Evolutionary conservation across 2,797 vertebrate species (phyloP), one percentile per base, ranked within the genome.

Genomic region (Phrynocephalus guinanensis): DNA sequence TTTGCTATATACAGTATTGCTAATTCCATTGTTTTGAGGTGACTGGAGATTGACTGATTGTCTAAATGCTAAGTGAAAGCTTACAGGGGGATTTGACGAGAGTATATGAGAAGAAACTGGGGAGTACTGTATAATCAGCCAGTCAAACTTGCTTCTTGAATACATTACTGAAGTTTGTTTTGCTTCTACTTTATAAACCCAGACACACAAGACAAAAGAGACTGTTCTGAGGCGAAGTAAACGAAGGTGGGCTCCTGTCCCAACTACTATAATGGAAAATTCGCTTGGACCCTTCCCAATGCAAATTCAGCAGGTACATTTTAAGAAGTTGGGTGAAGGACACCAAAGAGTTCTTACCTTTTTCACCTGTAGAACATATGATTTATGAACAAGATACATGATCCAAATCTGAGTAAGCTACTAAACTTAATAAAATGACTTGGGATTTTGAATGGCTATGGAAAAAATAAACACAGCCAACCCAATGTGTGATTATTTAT

Each of bases 221-320:
- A 83, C 79, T 5, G 0, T 96, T 60, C 96, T 98, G 83, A 97
- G 33, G 83, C 96, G 98, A 76, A 94, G 84, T 82, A 99, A 99
- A 92, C 97, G 98, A 91, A 96, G 96, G 3, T 99, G 98, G 98
- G 95, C 96, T 2, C 97, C 97, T 56, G 96, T 97, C 76, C 98
- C 98, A 0, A 95, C 98, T 1, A 94, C 94, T 28, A 89, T 98
- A 79, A 50, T 95, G 44, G 98, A 99, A 91, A 98, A 98, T 70
- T 92, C 93, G 0, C 0, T 0, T 0, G 96, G 96, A 1, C 95
- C 96, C 6, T 98, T 95, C 71, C 98, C 98, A 8, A 92, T 93
- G 66, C 60, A 92, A 0, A 75, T 98, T 8, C 97, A 98, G 28
- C 94, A 72, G 97, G 98, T 98, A 96, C 13, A 0, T 88, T 91